Conservation (phyloP, 1,140 invertebrate species). For the Periplaneta americana region DNA sequence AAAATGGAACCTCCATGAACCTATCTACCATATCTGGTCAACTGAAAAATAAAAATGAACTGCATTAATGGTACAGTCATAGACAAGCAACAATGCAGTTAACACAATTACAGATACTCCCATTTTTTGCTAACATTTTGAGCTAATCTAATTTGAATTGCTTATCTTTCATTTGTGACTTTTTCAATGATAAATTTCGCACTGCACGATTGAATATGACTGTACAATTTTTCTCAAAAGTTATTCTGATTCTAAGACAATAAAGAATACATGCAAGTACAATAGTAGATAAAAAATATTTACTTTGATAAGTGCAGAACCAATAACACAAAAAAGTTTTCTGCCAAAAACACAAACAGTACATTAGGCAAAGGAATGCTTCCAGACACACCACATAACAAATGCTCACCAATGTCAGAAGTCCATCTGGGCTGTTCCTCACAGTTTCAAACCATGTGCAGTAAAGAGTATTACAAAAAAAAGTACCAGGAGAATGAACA, state of each 20-base stretch:
- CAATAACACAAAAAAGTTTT: background rate
- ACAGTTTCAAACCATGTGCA: background rate
- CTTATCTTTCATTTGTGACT: no score
- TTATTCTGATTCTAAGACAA: background rate
- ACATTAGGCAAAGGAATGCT: background rate
- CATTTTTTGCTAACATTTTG: no score
- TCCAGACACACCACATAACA: background rate
- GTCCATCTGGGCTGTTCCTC: background rate
- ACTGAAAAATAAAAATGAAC: background rate
- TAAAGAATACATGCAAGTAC: background rate
- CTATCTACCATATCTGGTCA: background rate
- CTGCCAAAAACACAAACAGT: background rate
- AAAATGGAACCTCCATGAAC: background rate
- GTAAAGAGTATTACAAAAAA: no score
- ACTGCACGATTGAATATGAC: background rate
- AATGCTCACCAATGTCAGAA: background rate
- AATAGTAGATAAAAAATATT: background rate
- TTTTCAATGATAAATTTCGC: background rate
- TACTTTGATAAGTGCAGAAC: background rate
- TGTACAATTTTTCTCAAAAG: background rate
- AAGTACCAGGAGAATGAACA: background rate
- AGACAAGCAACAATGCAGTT: background rate
- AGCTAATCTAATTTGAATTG: no score
- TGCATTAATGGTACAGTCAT: background rate
- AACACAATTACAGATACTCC: no score